Percentiles rank a stretch among this genome's conserved stretches.
phyloP scores from a whole-genome alignment of 2,888 invertebrate species.

The Morpho deidamia region DNA sequence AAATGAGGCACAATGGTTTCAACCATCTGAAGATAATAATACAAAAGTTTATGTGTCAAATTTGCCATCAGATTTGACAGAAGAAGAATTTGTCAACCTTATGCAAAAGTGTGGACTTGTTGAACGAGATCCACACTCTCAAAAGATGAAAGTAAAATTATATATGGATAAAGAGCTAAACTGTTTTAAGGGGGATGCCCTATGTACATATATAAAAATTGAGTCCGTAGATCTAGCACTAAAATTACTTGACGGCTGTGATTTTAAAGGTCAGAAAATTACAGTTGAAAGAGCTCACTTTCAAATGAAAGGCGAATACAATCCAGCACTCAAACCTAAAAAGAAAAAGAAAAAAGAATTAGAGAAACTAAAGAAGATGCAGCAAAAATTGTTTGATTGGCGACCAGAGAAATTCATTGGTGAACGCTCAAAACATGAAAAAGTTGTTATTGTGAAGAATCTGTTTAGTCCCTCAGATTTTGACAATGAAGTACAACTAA shows the following conservation, averaged over 20 bases:
- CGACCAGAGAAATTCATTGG: slow-evolving; percentile 93
- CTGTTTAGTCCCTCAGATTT: slow-evolving; percentile 94
- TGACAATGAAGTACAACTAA: slow-evolving; percentile 91
- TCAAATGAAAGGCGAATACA: slow-evolving; percentile 94
- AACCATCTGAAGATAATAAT: slow-evolving; percentile 88
- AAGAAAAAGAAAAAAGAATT: slow-evolving; percentile 92
- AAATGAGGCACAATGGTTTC: slow-evolving; percentile 91
- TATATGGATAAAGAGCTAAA: slow-evolving; percentile 90
- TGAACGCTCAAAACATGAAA: slow-evolving; percentile 92
- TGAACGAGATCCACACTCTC: slow-evolving; percentile 89
- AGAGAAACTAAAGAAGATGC: slow-evolving; percentile 93
- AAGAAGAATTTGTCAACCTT: slow-evolving; percentile 92
- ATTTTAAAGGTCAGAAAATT: slow-evolving; percentile 87
- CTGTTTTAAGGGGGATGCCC: slow-evolving; percentile 95
- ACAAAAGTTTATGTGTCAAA: slow-evolving; percentile 98
- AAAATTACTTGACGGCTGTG: slow-evolving; percentile 92
- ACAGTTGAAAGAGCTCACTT: slow-evolving; percentile 96
- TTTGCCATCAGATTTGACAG: slow-evolving; percentile 91
- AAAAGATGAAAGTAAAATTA: slow-evolving; percentile 93
- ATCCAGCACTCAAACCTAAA: slow-evolving; percentile 95
- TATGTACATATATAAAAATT: slow-evolving; percentile 97
- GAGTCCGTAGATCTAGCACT: slow-evolving; percentile 97
- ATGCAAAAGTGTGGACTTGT: slow-evolving; percentile 98
- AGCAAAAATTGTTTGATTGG: slow-evolving; percentile 98
- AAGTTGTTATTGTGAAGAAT: slow-evolving; percentile 94